These are phyloP conservation scores for Epizoanthus illoricatus DNA, from an alignment of 92 coral and sea anemone species.

Conservation along the genomic window DNA sequence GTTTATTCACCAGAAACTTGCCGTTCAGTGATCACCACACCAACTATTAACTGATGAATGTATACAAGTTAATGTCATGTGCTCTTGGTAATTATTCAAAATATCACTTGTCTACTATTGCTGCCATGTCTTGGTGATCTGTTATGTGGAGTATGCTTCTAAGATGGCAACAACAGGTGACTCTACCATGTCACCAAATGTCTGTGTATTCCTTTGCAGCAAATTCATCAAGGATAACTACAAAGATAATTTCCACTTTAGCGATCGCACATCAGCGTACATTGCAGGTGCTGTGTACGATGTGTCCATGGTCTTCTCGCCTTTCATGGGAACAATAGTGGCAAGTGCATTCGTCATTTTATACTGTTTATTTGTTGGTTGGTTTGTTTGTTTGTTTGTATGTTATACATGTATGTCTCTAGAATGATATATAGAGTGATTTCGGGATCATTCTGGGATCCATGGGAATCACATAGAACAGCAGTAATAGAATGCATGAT, in stretches of 20 bases:
- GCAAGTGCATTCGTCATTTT: conserved; percentile 41
- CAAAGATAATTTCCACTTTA: conserved; percentile 56
- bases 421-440: no score
- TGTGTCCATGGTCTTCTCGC: conserved; percentile 81
- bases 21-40: no score
- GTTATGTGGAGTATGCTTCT: no score
- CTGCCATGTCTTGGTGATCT: no score
- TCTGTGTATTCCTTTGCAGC: conserved; percentile 32
- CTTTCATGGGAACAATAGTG: conserved; percentile 84
- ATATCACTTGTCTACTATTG: no score
- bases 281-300: conserved; percentile 86
- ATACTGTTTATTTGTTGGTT: not conserved
- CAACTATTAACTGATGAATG: no score
- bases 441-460: not conserved
- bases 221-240: conserved; percentile 77
- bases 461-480: not conserved
- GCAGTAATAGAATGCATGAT: not conserved
- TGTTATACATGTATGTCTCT: no score
- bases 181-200: not conserved
- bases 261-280: conserved; percentile 59
- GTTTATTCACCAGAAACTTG: no score
- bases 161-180: not conserved
- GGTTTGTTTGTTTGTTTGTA: not conserved
- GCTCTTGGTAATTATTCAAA: no score
- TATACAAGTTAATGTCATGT: no score